Base-by-base conservation (phyloP, 2,888 invertebrate genomes). In the Ennomos fuscantarius region DNA sequence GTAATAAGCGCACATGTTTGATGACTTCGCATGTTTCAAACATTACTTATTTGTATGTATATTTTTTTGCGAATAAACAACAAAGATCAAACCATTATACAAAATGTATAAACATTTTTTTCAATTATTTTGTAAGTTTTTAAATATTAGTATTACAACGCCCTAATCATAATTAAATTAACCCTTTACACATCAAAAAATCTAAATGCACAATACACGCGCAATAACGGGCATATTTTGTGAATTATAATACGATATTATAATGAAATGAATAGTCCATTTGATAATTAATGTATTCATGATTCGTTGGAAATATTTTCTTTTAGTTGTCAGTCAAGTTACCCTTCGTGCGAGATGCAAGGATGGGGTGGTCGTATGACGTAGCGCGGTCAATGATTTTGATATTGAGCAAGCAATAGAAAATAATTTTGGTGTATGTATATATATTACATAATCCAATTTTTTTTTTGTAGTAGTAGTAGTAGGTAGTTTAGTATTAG, bases 261-360 rank as follows among this genome's bases (percentile, higher is more conserved):
- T 61, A 64, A 66, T 71, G 66, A 72, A 73, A 78, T 79, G 78
- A 80, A 82, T 81, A 74, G 78, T 77, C 79, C 78, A 78, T 83
- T 81, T 79, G 75, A 80, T 84, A 88, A 89, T 89, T 87, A 89
- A 87, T 89, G 51, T 68, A 89, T 89, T 86, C 87, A 87, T 82
- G 76, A 72, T 77, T 76, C 72, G 79, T 85, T 79, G 78, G 84
- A 78, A 82, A 75, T 66, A 67, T 68, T 78, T 79, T 82, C 83
- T 83, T 83, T 90, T 83, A 87, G 74, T 71, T 82, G 89, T 89
- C 90, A 87, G 81, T 90, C 90, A 90, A 73, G 60, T 64, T 45
- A 64, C 76, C 79, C 79, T 72, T 58, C 50, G 52, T 39, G 52
- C 46, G 66, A 51, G 52, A 58, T 46, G 61, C 54, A 51, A 66